Evolutionary conservation across 1,140 invertebrate species (phyloP), one percentile per base, ranked within the genome.

Genomic region (Nixonia krombeini): DNA sequence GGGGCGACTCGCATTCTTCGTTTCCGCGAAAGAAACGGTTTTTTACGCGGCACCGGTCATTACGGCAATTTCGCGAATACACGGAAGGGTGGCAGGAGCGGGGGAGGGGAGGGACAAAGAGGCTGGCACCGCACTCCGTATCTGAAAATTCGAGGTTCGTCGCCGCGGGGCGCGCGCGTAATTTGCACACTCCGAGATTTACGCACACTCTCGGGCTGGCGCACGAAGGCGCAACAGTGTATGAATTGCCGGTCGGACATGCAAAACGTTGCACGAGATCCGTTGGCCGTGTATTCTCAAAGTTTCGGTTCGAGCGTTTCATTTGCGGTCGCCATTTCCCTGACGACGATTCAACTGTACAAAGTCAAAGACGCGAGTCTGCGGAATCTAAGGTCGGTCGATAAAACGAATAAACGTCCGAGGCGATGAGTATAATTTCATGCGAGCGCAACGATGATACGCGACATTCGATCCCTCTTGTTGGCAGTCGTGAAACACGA

Each of bases 31-130:
- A 69, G 63, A 69, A 68, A 59, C 44, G 47, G 56, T 76, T 79
- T 79, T 76, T 78, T 40, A 68, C 55, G 28, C 25, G 52, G 68
- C 67, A 70, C 64, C 53, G 66, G 68, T 79, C 71, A 79, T 79
- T 79, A 76, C 64, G 61, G 74, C 76, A 78, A 79, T 79, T 79
- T 79, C 67, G 70, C 56, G 74, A 59, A 68, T 68, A 72, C 70
- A 72, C 68, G 62, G 61, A 70, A 66, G 46, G 18, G 17, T 18
- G 41, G 10, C 12, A 12, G 28, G 28, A 31, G 28, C 2, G 18
- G 17, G 9, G n/a, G n/a, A 16, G 7, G 29, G 26, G 35, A 47
- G 44, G 42, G 23, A 33, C 9, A 56, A 37, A 25, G 17, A 29
- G 46, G 59, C 52, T 9, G 56, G 46, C 47, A 51, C 28, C 53